phyloP scores from a whole-genome alignment of 92 coral and sea anemone species.

The Umimayanthus kanabou region DNA sequence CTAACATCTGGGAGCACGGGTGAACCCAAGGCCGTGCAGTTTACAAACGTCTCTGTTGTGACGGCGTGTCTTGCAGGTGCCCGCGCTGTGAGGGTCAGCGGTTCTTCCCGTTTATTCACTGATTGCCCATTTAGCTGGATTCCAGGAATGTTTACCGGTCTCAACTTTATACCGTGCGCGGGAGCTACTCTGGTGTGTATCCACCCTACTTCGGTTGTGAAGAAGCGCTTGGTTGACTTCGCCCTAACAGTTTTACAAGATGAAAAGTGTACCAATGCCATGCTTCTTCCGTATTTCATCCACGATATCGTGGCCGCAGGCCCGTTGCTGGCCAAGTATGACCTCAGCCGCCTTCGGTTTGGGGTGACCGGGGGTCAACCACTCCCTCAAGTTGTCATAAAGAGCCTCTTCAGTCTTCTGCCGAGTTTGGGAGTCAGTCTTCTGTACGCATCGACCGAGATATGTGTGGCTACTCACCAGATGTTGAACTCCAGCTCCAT shows the following conservation, averaged over 20 bases:
- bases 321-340: background rate
- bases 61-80: background rate
- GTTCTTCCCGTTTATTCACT: background rate
- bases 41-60: background rate
- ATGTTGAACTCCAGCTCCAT: background rate
- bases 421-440: background rate
- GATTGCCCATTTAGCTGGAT: background rate
- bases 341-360: background rate
- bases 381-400: background rate
- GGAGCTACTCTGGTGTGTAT: slow-evolving; percentile 13
- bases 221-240: background rate
- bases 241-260: slow-evolving; percentile 8
- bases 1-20: slow-evolving; percentile 1
- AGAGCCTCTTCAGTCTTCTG: background rate
- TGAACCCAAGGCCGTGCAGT: background rate
- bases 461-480: background rate
- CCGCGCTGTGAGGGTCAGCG: background rate
- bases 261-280: slow-evolving; percentile 1
- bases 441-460: background rate
- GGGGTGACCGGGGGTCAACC: slow-evolving; percentile 2
- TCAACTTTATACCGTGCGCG: too few species aligned
- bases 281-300: background rate
- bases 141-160: too few species aligned
- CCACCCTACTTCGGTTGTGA: background rate
- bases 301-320: background rate